Evolutionary conservation across 2,797 vertebrate genomes (phyloP).

Genomic region (Ataeniobius toweri): DNA sequence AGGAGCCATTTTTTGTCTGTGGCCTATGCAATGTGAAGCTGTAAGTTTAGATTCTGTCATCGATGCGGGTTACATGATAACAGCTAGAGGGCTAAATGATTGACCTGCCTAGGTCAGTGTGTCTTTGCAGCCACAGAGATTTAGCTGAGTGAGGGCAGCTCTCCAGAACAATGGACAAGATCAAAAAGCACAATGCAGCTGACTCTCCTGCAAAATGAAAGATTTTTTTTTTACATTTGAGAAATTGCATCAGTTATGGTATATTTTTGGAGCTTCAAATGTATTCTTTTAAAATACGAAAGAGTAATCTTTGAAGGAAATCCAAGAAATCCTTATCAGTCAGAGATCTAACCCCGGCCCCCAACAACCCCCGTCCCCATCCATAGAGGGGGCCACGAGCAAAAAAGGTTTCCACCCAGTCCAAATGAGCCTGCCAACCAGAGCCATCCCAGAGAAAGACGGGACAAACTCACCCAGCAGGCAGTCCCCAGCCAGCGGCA

Average conservation of each 20-base stretch:
- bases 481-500: too few relatives aligned
- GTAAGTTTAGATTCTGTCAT: conserved; percentile 4
- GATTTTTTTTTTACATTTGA: background rate
- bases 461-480: too few relatives aligned
- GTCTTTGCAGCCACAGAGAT: conserved; percentile 39
- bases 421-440: too few relatives aligned
- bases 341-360: background rate
- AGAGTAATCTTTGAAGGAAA: background rate
- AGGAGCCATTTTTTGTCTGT: background rate
- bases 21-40: conserved; percentile 13
- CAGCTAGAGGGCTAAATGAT: conserved; percentile 22
- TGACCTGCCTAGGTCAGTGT: conserved; percentile 35
- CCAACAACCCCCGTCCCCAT: too few relatives aligned
- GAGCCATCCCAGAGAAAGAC: too few relatives aligned
- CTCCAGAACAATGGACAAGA: conserved; percentile 28
- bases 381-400: too few relatives aligned
- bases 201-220: background rate
- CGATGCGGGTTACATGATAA: conserved; percentile 9
- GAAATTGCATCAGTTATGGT: conserved; percentile 2
- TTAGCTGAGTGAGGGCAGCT: conserved; percentile 9
- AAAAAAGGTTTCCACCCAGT: too few relatives aligned
- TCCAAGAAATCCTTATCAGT: background rate
- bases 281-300: background rate
- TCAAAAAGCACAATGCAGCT: conserved; percentile 7
- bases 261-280: background rate